phyloP scores from a whole-genome alignment of 2,888 invertebrate species.

The Conops quadrifasciatus region DNA sequence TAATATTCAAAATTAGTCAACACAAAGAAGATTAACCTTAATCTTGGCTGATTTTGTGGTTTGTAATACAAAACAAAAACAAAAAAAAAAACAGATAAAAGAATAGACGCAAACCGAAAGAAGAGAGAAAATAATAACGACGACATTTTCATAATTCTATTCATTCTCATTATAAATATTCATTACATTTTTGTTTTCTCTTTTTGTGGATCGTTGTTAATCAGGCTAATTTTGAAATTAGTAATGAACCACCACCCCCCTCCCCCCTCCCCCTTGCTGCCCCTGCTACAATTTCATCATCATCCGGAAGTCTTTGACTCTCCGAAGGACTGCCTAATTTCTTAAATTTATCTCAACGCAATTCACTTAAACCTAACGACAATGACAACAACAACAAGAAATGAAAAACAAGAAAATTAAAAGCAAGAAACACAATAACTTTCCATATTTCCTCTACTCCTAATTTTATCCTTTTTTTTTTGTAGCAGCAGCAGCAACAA shows the following conservation, averaged over 20 bases:
- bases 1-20: no score
- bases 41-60: no score
- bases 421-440: not conserved
- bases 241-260: not conserved
- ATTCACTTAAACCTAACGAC: slow-evolving; percentile 18
- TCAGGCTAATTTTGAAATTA: slow-evolving; percentile 10
- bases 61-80: no score
- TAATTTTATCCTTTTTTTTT: not conserved
- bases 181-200: not conserved
- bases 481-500: not conserved
- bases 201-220: not conserved
- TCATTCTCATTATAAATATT: not conserved
- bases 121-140: not conserved
- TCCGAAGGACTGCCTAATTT: not conserved
- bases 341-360: slow-evolving; percentile 16
- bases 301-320: slow-evolving; percentile 15
- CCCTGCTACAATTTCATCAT: no score
- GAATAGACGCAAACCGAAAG: no score
- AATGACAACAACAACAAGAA: not conserved
- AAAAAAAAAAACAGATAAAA: no score
- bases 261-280: no score
- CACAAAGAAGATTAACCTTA: no score
- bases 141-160: slow-evolving; percentile 7
- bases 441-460: not conserved
- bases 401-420: not conserved